Evolutionary conservation across 2,113 vertebrate genomes (phyloP).

Genomic region (Notothenia rossii): DNA sequence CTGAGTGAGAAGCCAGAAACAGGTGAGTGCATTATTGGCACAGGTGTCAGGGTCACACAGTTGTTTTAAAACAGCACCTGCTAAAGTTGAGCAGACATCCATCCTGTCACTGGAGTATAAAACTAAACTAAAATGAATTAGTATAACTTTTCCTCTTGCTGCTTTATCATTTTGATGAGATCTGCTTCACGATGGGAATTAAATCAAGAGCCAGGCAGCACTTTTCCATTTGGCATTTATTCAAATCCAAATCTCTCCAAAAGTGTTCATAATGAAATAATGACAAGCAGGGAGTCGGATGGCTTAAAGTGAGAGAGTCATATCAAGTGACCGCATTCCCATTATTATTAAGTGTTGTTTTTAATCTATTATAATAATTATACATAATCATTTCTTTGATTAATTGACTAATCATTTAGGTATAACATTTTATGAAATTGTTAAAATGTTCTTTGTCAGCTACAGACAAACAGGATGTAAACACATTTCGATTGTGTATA

Average conservation of each 20-base stretch:
- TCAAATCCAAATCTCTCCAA: conserved; percentile 9
- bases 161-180: conserved; percentile 20
- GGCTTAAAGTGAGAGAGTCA: background rate
- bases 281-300: background rate
- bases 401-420: background rate
- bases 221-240: conserved; percentile 1
- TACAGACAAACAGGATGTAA: background rate
- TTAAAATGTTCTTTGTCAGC: background rate
- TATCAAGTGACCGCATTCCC: too few species aligned
- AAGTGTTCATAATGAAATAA: background rate
- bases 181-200: background rate
- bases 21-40: conserved; percentile 19
- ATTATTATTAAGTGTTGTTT: background rate
- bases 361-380: background rate
- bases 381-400: background rate
- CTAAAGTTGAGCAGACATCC: conserved; percentile 34
- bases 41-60: background rate
- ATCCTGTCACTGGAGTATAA: background rate
- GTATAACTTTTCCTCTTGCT: conserved; percentile 1
- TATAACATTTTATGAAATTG: background rate
- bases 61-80: too few species aligned
- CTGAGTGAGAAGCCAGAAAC: background rate
- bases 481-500: background rate
- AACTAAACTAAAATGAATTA: conserved; percentile 16
- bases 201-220: background rate